Evolutionary conservation across 2,797 vertebrate genomes (phyloP), one percentile per base, ranked within the genome.

Genomic region (Enteromius anoplus): DNA sequence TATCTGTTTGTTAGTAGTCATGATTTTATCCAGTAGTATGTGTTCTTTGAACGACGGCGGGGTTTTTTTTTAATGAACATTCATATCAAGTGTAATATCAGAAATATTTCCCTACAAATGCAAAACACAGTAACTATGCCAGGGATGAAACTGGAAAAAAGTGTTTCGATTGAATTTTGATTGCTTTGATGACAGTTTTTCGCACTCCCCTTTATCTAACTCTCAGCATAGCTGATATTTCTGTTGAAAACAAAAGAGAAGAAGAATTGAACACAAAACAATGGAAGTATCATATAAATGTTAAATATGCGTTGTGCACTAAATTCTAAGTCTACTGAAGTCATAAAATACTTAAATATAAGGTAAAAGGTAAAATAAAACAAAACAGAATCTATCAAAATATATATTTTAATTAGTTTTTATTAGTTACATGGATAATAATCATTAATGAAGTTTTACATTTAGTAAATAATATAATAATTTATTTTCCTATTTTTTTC

Each of bases 161-260:
- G 40, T 40, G 14, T 60, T 60, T 75, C 42, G 51, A 75, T 26
- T 75, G 21, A 75, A 23, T 40, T 23, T 75, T 23, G 51, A 58
- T 23, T 58, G 51, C 34, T 40, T 40, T 75, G 51, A 55, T 23
- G 23, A 26, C 12, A 75, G 51, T 32, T 32, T 26, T 55, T 75
- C 12, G 58, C 19, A 8, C 17, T 34, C 10, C 17, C 23, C 3
- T 9, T 75, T 40, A 21, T 75, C 29, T 15, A 32, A 37, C n/a
- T 37, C 32, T 15, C 6, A 34, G 29, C 29, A 37, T 40, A 14
- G 72, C 49, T 37, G 5, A 37, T 29, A 21, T 32, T 21, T 49
- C 45, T 49, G 70, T 10, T 72, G 17, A 72, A 34, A 45, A 6
- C 3, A 55, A 58, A 71, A 29, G 2, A 15, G 40, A 6, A 17